Evolutionary conservation across 2,888 invertebrate genomes (phyloP).

Genomic region (Theretra japonica): DNA sequence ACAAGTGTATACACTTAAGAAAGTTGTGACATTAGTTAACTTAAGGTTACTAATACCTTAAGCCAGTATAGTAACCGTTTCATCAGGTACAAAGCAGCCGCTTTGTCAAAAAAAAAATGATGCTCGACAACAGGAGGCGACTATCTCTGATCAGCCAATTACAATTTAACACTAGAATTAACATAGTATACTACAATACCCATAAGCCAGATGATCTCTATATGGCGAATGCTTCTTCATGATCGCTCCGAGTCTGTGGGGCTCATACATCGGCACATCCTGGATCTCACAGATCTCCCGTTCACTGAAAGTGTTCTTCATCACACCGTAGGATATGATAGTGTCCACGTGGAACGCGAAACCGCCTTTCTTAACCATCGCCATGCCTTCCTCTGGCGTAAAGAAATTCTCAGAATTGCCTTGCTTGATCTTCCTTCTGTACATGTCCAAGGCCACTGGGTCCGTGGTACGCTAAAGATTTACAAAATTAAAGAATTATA

Average conservation of each 20-base stretch:
- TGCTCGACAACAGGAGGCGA: too few relatives aligned
- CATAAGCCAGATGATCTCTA: slow-evolving; percentile 85
- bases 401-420: slow-evolving; percentile 74
- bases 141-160: too few relatives aligned
- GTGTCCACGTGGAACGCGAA: slow-evolving; percentile 89
- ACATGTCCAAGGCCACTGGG: slow-evolving; percentile 84
- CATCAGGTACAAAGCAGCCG: too few relatives aligned
- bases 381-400: slow-evolving; percentile 83
- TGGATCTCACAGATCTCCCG: slow-evolving; percentile 88
- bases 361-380: slow-evolving; percentile 85
- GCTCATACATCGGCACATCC: slow-evolving; percentile 86
- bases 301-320: slow-evolving; percentile 86
- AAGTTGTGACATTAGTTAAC: too few relatives aligned
- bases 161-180: too few relatives aligned
- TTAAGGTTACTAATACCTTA: too few relatives aligned
- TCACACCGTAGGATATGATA: slow-evolving; percentile 87
- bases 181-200: slow-evolving; percentile 68
- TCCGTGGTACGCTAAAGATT: slow-evolving; percentile 88
- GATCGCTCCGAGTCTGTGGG: slow-evolving; percentile 83
- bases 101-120: too few relatives aligned
- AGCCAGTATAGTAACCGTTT: too few relatives aligned
- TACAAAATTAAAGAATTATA: too few relatives aligned
- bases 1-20: too few relatives aligned
- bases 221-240: slow-evolving; percentile 86
- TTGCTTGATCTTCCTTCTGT: slow-evolving; percentile 82